phyloP scores from a whole-genome alignment of 2,888 invertebrate genomes.

The Pyrocoelia pectoralis region DNA sequence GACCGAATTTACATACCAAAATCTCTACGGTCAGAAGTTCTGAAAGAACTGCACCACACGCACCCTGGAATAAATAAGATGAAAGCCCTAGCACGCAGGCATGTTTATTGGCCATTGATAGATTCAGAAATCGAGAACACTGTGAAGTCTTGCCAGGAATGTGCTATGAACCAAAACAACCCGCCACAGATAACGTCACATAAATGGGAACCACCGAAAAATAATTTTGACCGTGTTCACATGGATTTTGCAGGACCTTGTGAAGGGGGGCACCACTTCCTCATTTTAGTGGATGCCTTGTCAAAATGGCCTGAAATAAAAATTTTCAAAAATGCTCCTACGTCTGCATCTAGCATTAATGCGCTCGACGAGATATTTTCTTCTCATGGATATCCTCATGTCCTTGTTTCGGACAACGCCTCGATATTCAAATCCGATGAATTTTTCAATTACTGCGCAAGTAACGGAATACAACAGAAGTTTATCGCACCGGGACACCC shows the following conservation, averaged over 20 bases:
- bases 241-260: too few relatives aligned
- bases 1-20: neutral
- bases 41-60: neutral
- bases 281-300: neutral
- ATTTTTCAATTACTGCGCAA: neutral
- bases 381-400: slow-evolving; percentile 1
- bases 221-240: too few relatives aligned
- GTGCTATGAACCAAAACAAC: neutral
- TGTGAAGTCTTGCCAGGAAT: slow-evolving; percentile 1
- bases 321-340: neutral
- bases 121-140: neutral
- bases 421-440: slow-evolving; percentile 1
- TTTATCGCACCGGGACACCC: too few relatives aligned
- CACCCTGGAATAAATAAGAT: slow-evolving; percentile 4
- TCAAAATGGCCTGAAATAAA: too few relatives aligned
- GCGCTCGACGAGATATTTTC: neutral
- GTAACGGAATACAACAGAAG: neutral
- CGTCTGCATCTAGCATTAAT: slow-evolving; percentile 1
- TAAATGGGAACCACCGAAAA: too few relatives aligned
- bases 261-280: too few relatives aligned
- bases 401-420: slow-evolving; percentile 4
- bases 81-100: too few relatives aligned
- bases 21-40: neutral
- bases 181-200: slow-evolving; percentile 4
- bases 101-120: neutral